A percentile compares a stretch with the other conserved stretches of the same genome.
Conservation (phyloP, 2,797 vertebrate species). For the Geotrypetes seraphini region DNA sequence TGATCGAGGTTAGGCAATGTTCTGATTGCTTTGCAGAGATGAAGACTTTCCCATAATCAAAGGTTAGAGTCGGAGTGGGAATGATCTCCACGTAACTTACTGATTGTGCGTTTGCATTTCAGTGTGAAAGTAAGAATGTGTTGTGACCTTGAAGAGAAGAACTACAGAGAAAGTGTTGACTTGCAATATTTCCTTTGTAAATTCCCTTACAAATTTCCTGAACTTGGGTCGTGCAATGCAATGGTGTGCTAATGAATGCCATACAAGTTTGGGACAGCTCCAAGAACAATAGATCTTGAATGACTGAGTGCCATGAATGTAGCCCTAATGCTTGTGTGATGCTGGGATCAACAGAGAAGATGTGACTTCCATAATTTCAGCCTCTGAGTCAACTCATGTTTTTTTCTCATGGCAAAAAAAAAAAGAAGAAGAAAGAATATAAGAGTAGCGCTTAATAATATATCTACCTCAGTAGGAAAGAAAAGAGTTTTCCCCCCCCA, state of each 20-base stretch:
- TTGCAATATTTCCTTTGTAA: constrained; percentile 32
- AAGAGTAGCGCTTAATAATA: too few species aligned
- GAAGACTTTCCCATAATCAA: constrained; percentile 12
- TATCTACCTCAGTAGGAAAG: too few species aligned
- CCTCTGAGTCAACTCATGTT: constrained; percentile 1
- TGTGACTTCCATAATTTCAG: not conserved
- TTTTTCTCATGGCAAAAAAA: too few species aligned
- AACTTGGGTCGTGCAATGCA: constrained; percentile 1
- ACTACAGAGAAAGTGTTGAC: constrained; percentile 21
- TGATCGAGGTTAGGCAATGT: too few species aligned
- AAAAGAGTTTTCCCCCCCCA: too few species aligned
- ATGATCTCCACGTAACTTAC: not conserved
- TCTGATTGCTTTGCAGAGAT: constrained; percentile 8
- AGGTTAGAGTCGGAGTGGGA: constrained; percentile 5
- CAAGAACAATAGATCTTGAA: constrained; percentile 36
- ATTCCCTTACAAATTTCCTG: constrained; percentile 1
- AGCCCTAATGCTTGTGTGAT: not conserved
- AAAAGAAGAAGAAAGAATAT: too few species aligned
- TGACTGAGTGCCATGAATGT: constrained; percentile 13
- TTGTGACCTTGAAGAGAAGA: constrained; percentile 33
- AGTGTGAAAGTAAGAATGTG: constrained; percentile 16
- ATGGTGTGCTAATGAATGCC: constrained; percentile 30
- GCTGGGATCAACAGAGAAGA: constrained; percentile 15
- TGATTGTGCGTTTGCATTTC: constrained; percentile 21
- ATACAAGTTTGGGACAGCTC: constrained; percentile 24